Percentiles rank a stretch among this genome's conserved stretches.
Conservation (phyloP, 2,888 invertebrate species). For the Polyommatus icarus region DNA sequence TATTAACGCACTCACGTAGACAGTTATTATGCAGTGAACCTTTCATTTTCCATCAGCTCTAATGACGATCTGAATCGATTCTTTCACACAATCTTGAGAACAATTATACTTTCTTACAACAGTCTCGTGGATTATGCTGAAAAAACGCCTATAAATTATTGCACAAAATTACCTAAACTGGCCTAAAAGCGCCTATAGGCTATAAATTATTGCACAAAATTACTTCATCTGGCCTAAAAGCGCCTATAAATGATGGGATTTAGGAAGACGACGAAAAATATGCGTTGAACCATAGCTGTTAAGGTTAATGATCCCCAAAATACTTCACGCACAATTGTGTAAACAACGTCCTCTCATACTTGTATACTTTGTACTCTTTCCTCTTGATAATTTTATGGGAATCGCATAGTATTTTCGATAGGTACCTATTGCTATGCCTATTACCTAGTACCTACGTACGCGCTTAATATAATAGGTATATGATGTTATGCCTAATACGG, state of each 20-base stretch:
- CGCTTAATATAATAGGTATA: no score
- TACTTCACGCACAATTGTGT: conserved; percentile 22
- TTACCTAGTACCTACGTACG: no score
- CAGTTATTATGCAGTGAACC: background rate
- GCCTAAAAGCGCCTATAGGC: conserved; percentile 1
- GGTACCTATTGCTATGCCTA: no score
- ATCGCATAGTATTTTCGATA: background rate
- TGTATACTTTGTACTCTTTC: background rate
- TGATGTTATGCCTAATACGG: no score
- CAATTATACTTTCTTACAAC: background rate
- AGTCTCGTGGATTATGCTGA: background rate
- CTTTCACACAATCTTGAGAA: conserved; percentile 26
- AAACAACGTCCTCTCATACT: conserved; percentile 1
- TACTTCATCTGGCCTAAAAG: background rate
- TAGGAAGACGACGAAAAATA: background rate
- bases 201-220: background rate
- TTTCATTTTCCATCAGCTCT: conserved; percentile 16
- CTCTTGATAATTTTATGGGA: background rate
- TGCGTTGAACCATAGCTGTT: background rate
- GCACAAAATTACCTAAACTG: background rate
- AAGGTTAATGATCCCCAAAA: conserved; percentile 9
- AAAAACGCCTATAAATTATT: background rate
- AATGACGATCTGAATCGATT: conserved; percentile 1
- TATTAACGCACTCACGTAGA: conserved; percentile 3
- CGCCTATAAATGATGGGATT: background rate